A percentile compares a stretch with the other conserved stretches of the same genome.
Conservation (phyloP, 2,113 vertebrate species). For the Passerina amoena region DNA sequence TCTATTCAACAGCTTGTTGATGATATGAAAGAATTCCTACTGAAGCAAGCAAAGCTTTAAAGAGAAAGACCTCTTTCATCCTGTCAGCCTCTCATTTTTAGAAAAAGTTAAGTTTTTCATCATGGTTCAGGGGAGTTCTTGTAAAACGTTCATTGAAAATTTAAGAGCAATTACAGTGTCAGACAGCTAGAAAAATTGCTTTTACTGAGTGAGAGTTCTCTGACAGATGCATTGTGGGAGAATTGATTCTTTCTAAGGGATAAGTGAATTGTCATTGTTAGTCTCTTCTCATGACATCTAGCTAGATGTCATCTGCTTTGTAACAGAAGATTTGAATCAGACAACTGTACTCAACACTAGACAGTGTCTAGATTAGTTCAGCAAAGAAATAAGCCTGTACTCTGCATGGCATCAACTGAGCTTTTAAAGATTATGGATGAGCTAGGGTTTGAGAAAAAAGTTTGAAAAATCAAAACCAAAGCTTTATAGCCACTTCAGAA, state of each 20-base stretch:
- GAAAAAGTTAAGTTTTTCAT: conserved; percentile 89
- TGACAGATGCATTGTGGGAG: conserved; percentile 99
- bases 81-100: conserved; percentile 85
- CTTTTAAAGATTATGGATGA: conserved; percentile 84
- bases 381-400: conserved; percentile 81
- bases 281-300: conserved; percentile 94
- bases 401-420: conserved; percentile 86
- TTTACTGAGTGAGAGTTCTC: conserved; percentile 88
- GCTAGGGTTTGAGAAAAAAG: conserved; percentile 74
- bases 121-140: conserved; percentile 91
- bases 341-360: conserved; percentile 82
- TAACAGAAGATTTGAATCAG: conserved; percentile 91
- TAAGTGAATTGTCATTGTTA: conserved; percentile 98
- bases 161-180: conserved; percentile 98
- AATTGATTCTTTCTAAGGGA: conserved; percentile 95
- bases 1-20: conserved; percentile 85
- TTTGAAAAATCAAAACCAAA: conserved; percentile 82
- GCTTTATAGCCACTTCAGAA: conserved; percentile 78
- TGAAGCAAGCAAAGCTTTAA: conserved; percentile 80
- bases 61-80: conserved; percentile 88
- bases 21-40: conserved; percentile 85
- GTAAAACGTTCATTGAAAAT: conserved; percentile 90
- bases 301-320: conserved; percentile 93
- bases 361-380: conserved; percentile 83
- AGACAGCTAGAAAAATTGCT: conserved; percentile 95